Evolutionary conservation across 2,888 invertebrate genomes (phyloP).

Genomic region (Amiota minor): DNA sequence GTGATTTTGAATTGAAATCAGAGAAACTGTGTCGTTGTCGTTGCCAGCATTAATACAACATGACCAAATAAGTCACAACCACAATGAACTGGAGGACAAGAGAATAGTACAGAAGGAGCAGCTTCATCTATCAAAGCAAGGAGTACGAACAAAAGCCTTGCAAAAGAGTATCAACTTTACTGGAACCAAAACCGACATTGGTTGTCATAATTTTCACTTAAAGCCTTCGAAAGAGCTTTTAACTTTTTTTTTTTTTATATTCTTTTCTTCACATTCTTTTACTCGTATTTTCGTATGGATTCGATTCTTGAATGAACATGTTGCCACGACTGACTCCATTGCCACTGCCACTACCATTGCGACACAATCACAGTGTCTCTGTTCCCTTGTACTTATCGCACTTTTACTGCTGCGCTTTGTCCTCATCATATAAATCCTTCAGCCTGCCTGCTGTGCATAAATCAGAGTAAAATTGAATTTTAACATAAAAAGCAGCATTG

Average conservation of each 20-base stretch:
- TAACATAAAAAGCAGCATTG: conserved; percentile 49
- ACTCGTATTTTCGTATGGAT: background rate
- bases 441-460: conserved; percentile 49
- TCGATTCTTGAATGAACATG: background rate
- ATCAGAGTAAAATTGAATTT: conserved; percentile 63
- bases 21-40: too few species aligned
- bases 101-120: background rate
- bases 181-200: background rate
- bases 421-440: background rate
- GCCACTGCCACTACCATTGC: too few species aligned
- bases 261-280: background rate
- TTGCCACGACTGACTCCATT: too few species aligned
- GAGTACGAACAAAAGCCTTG: background rate
- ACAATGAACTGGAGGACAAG: background rate
- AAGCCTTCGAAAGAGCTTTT: background rate
- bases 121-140: background rate
- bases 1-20: too few species aligned
- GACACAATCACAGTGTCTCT: too few species aligned
- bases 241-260: background rate
- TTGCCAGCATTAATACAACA: background rate
- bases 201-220: conserved; percentile 12
- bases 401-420: too few species aligned
- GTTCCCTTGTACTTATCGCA: too few species aligned
- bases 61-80: background rate
- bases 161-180: background rate